These are phyloP conservation scores for Epinephelus fuscoguttatus DNA, from an alignment of 2,113 vertebrate species.

Conservation along the genomic window DNA sequence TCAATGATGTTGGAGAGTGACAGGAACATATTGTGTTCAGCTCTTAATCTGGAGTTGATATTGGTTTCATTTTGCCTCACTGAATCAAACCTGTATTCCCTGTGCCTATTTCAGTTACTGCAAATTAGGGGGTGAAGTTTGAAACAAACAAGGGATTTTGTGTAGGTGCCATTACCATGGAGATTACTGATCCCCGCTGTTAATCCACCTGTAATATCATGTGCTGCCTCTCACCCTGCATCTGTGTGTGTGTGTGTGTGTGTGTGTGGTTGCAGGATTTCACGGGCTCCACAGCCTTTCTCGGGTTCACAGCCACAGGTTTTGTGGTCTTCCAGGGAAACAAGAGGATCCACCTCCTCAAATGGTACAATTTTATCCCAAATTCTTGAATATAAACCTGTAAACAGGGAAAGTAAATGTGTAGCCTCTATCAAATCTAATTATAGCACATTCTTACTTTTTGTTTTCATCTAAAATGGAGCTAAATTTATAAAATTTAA, in stretches of 20 bases:
- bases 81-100: slow-evolving; percentile 2
- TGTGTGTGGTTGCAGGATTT: slow-evolving; percentile 88
- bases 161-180: slow-evolving; percentile 30
- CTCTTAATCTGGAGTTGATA: slow-evolving; percentile 2
- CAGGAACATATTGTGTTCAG: slow-evolving; percentile 22
- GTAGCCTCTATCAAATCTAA: not conserved
- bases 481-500: not conserved
- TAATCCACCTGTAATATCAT: slow-evolving; percentile 29
- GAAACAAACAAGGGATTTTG: slow-evolving; percentile 19
- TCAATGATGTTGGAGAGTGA: not conserved
- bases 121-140: slow-evolving; percentile 10
- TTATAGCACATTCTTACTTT: not conserved
- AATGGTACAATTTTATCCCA: slow-evolving; percentile 86
- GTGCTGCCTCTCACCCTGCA: slow-evolving; percentile 16
- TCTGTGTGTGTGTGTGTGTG: slow-evolving; percentile 5
- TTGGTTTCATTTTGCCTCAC: not conserved
- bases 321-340: slow-evolving; percentile 99
- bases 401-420: not conserved
- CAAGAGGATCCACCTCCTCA: slow-evolving; percentile 96
- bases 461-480: not conserved
- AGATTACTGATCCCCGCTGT: slow-evolving; percentile 37
- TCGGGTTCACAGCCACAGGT: slow-evolving; percentile 96
- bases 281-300: slow-evolving; percentile 93
- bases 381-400: not conserved
- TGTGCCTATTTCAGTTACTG: not conserved